Evolutionary conservation across 1,140 invertebrate species (phyloP), one percentile per base, ranked within the genome.

Genomic region (Trachelipus rathkii): DNA sequence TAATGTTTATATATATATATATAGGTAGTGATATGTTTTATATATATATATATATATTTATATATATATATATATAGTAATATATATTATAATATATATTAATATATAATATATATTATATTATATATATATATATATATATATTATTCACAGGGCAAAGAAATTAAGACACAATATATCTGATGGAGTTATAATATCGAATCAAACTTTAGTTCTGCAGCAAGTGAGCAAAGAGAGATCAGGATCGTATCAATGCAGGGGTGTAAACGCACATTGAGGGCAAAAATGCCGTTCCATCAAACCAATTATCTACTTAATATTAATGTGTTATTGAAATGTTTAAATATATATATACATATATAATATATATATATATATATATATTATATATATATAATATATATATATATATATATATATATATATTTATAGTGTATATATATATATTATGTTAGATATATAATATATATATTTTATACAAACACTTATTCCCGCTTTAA

Each of bases 221-320:
- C 89, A 89, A 76, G 91, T 95, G 33, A 90, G 89, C 67, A 87
- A 91, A 79, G 88, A 89, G 67, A 92, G 93, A 84, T 91, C 92
- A 6, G 94, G 94, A 19, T 91, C 91, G 84, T 95, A 95, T 84
- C 91, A 91, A 3, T 95, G 93, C 83, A 90, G 91, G 0, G 94
- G 93, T 1, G 93, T 92, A 24, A 95, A 95, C 82, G 92, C 94
- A 0, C 93, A 95, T n/a, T n/a, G n/a, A n/a, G 84, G 93, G 93
- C 15, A 92, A 95, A 83, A 21, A 89, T 91, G 78, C 94, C 93
- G n/a, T n/a, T n/a, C n/a, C n/a, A n/a, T n/a, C 77, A 92, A 92
- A 80, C 88, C 86, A 46, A 89, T 95, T 11, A n/a, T n/a, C 89
- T 91, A 81, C 87, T 95, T 76, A 92, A 91, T 88, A 90, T 95